phyloP scores from a whole-genome alignment of 2,113 vertebrate species.

The Coreoperca whiteheadi region DNA sequence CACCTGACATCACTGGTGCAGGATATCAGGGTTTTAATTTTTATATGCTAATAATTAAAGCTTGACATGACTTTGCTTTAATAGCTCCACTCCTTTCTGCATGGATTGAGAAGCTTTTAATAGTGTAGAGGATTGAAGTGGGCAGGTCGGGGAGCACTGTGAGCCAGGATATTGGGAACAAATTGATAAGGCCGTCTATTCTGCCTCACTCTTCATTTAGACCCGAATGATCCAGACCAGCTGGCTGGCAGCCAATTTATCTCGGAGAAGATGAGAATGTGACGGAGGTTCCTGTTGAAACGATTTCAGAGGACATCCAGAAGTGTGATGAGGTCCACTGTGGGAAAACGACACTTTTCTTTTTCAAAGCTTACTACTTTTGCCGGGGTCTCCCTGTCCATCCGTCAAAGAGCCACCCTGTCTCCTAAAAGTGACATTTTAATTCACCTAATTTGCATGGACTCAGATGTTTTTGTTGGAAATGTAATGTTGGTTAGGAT shows the following conservation, averaged over 20 bases:
- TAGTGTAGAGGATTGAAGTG: conserved; percentile 75
- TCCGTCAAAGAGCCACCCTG: not conserved
- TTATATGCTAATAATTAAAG: conserved; percentile 62
- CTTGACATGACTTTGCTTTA: conserved; percentile 63
- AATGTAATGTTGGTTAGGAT: not conserved
- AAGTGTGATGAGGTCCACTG: conserved; percentile 47
- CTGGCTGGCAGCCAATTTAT: conserved; percentile 85
- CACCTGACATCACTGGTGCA: conserved; percentile 38
- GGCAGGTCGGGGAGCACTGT: conserved; percentile 65
- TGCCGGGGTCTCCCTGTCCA: not conserved
- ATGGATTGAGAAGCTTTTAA: conserved; percentile 75
- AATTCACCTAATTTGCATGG: not conserved
- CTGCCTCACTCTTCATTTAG: conserved; percentile 84
- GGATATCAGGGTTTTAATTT: conserved; percentile 64
- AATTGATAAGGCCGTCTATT: conserved; percentile 83
- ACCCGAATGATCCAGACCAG: conserved; percentile 74
- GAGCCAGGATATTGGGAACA: conserved; percentile 81
- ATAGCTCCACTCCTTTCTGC: conserved; percentile 58
- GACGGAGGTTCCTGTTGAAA: conserved; percentile 67
- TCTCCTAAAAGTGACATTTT: not conserved
- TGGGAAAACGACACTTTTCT: conserved; percentile 26
- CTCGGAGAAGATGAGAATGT: conserved; percentile 77
- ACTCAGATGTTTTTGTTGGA: not conserved
- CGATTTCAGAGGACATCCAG: conserved; percentile 64
- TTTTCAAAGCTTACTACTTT: conserved; percentile 23